Base-by-base conservation (phyloP, 1,140 invertebrate species). In the Oryctes rhinoceros region DNA sequence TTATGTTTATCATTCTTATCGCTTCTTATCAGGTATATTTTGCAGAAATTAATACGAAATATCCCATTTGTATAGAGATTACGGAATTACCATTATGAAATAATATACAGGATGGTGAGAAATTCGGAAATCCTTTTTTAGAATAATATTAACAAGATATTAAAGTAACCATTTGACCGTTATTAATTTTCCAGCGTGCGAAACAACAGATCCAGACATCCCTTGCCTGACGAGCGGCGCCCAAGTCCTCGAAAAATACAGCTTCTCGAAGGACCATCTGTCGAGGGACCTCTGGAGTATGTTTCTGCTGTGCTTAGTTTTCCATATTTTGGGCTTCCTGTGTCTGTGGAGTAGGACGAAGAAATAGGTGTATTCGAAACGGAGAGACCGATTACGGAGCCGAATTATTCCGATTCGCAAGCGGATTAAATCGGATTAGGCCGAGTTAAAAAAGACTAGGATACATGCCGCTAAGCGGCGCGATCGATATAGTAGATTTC, bases 201-300 rank as follows among this genome's bases (percentile, higher is more conserved):
- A 91, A 78, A 86, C 86, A 49, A 84, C 87, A 1, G 86, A 88
- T 49, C 82, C 87, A 7, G 91, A 92, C 13, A 86, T 93, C 24
- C 94, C 94, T 0, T 96, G 95, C 83, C 87, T 96, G 49, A 90
- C 89, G 71, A 91, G 91, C 3, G 95, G 95, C 0, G 85, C 89
- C 18, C 90, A 94, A 86, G 94, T 96, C 0, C 86, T 96, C 18
- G 89, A 92, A 39, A 90, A 91, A 74, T 95, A 93, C 84, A 93
- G 94, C 86, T 96, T 96, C 86, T 87, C 89, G 0, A 89, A 89
- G 62, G 85, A 86, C n/a, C 90, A 94, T 86, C 90, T 95, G 49
- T 90, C 89, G 86, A 86, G 87, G 4, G 92, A 96, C 85, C 88
- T 96, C 15, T 84, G 90, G 30, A 91, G 91, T 0, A 91, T 96